Evolutionary conservation across 2,888 invertebrate genomes (phyloP).

Genomic region (Trissolcus brochymenae): DNA sequence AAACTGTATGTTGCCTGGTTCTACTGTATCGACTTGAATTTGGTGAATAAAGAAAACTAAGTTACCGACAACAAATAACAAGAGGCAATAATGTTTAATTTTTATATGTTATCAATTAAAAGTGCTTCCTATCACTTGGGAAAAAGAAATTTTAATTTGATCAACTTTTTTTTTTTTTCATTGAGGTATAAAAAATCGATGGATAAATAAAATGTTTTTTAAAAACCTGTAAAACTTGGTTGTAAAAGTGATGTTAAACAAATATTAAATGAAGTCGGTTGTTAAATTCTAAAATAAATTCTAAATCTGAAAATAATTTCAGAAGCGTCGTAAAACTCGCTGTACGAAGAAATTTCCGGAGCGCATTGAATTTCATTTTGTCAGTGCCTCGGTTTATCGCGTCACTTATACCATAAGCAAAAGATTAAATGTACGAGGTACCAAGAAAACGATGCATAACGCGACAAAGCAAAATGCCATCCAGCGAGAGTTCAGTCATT

Average conservation of each 20-base stretch:
- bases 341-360: conserved; percentile 58
- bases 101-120: too few species aligned
- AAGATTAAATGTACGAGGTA: conserved; percentile 27
- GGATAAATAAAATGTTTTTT: background rate
- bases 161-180: background rate
- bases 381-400: conserved; percentile 25
- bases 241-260: background rate
- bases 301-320: background rate
- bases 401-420: conserved; percentile 20
- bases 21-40: conserved; percentile 10
- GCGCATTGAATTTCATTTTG: conserved; percentile 59
- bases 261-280: background rate
- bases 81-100: background rate
- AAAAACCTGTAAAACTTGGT: background rate
- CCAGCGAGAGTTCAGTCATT: background rate
- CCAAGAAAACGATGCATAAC: conserved; percentile 20
- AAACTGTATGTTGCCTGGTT: conserved; percentile 1
- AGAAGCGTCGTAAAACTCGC: conserved; percentile 4
- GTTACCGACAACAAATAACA: conserved; percentile 11
- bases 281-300: background rate
- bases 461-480: conserved; percentile 18
- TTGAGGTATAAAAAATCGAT: background rate
- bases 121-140: too few species aligned
- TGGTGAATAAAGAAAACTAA: conserved; percentile 1
- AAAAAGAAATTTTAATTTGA: too few species aligned